A percentile compares a stretch with the other conserved stretches of the same genome.
Conservation (phyloP, 2,113 vertebrate species). For the Sinocyclocheilus maitianheensis region DNA sequence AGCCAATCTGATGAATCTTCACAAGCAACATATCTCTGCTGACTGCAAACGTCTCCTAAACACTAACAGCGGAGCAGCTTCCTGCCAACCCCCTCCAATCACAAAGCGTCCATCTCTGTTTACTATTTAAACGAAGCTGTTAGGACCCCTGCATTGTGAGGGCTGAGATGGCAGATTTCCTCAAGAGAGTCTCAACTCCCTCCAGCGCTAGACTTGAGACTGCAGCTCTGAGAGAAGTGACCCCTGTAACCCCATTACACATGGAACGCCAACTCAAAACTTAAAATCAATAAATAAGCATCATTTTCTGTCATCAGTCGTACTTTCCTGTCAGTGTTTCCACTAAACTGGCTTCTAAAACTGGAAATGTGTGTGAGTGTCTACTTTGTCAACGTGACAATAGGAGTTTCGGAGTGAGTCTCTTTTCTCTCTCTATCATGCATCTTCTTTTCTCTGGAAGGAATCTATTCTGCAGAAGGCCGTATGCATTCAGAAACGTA, state of each 20-base stretch:
- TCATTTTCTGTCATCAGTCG: constrained; percentile 22
- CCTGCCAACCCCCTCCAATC: too few species aligned
- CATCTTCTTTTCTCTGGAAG: constrained; percentile 1
- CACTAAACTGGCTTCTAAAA: neutral
- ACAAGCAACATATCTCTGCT: too few species aligned
- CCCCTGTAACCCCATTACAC: neutral
- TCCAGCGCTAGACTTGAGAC: too few species aligned
- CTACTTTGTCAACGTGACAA: constrained; percentile 32
- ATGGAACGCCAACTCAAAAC: neutral
- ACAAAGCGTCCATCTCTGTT: too few species aligned
- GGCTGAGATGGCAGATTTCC: too few species aligned
- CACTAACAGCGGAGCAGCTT: too few species aligned
- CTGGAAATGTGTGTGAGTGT: constrained; percentile 27
- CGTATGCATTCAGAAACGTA: neutral
- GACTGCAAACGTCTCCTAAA: too few species aligned
- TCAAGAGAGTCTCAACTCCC: too few species aligned
- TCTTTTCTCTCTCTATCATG: neutral
- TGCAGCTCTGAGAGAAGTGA: too few species aligned
- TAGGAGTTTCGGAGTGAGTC: neutral
- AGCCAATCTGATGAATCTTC: too few species aligned
- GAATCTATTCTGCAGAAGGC: neutral
- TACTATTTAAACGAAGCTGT: too few species aligned
- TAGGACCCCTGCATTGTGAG: too few species aligned
- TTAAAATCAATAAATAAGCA: neutral
- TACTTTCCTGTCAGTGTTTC: constrained; percentile 18